These are phyloP conservation scores for Macrotus californicus DNA, from an alignment of 2,113 vertebrate genomes.

Conservation along the genomic window DNA sequence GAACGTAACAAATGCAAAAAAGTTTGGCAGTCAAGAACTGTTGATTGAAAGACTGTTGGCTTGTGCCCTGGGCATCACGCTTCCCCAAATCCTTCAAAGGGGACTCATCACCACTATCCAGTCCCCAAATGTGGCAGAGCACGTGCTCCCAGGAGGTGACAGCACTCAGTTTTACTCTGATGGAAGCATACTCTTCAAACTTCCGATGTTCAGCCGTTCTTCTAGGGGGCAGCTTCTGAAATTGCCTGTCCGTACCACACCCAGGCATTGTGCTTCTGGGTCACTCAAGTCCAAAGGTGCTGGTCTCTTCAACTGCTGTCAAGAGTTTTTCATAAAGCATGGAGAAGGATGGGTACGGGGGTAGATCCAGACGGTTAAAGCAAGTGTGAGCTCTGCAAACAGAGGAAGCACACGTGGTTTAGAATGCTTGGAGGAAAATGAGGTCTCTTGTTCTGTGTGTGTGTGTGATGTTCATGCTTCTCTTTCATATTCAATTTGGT, in stretches of 20 bases:
- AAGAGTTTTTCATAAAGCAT: constrained; percentile 98
- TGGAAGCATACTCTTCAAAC: constrained; percentile 53
- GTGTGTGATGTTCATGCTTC: neutral
- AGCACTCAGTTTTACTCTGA: constrained; percentile 51
- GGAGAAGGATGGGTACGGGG: constrained; percentile 96
- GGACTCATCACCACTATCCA: constrained; percentile 55
- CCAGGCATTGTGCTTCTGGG: constrained; percentile 63
- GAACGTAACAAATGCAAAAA: constrained; percentile 61
- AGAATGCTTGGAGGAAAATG: constrained; percentile 28
- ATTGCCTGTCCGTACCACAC: neutral
- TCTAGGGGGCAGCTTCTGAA: constrained; percentile 66
- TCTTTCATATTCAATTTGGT: neutral
- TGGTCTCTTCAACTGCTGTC: constrained; percentile 98
- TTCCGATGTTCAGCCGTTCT: constrained; percentile 34
- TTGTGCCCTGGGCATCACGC: constrained; percentile 66
- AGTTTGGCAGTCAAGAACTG: constrained; percentile 54
- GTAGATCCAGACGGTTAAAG: constrained; percentile 98
- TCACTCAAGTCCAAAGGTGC: constrained; percentile 98
- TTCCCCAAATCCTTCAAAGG: constrained; percentile 62
- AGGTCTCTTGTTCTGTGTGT: fast-evolving
- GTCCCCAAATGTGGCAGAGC: constrained; percentile 21
- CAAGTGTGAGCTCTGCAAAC: constrained; percentile 95
- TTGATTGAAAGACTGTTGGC: constrained; percentile 70
- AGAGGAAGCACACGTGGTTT: constrained; percentile 43
- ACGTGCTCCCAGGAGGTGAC: constrained; percentile 41